Evolutionary conservation across 1,140 invertebrate genomes (phyloP), one percentile per base, ranked within the genome.

Genomic region (Drosophila sucinea): DNA sequence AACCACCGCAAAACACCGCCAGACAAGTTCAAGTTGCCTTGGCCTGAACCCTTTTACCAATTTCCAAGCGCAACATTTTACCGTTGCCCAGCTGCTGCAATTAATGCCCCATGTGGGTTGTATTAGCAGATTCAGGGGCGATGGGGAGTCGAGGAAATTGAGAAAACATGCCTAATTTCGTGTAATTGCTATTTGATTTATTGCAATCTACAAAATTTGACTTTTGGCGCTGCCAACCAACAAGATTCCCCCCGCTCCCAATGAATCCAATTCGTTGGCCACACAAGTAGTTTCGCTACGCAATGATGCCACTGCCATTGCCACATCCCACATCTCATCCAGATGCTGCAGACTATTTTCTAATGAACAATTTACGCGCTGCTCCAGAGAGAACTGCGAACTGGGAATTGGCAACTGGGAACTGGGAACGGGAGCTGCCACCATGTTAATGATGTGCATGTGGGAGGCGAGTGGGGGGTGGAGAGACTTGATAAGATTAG

Each of bases 171-270:
- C 90, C 90, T 91, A 91, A 91, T 91, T 91, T 91, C 86, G 77
- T 91, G 86, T 91, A 91, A 91, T 91, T 91, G 90, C 90, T 80
- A 90, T 91, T 91, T 91, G 90, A 91, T 91, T 91, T 91, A 91
- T 91, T 91, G 76, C 90, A 81, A 89, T 89, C 90, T 91, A 82
- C 62, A 79, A 89, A 90, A 85, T 91, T 89, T 91, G 86, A 91
- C 90, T 91, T 89, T 90, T 91, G 81, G 77, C 81, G 81, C 77
- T 90, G 84, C 84, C 80, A 81, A 71, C 73, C 84, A 66, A 67
- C 84, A 78, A 89, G 66, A 77, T 70, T 56, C 75, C 64, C 68
- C 38, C 67, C 23, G 63, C 32, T 4, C 10, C 8, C 33, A 51
- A 40, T 32, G 41, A 23, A 40, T 44, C 25, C 44, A 27, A 51